Evolutionary conservation across 2,113 vertebrate species (phyloP), one percentile per base, ranked within the genome.

Genomic region (Brachypteracias leptosomus): DNA sequence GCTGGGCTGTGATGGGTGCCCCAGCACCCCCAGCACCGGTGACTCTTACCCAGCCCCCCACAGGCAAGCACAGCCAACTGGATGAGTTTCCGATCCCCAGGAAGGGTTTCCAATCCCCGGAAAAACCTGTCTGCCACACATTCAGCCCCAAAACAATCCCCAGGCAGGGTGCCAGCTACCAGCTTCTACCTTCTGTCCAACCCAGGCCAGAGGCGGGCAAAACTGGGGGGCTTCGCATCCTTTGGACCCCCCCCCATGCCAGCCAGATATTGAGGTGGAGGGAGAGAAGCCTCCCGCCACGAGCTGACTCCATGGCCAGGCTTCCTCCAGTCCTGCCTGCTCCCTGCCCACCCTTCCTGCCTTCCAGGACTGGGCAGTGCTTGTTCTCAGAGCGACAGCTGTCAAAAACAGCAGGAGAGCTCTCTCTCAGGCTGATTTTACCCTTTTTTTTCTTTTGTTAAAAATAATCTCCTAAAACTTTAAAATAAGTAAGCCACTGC

Each of bases 61-160:
- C 15, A 0, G 9, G 24, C 1, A 1, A 93, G 42, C 10, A 44
- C 1, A 0, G 65, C 0, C 0, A 24, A 78, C 42, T 28, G 51
- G 79, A 96, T 95, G 16, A 54, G 17, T 16, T 93, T 95, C 78
- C 84, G 81, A 79, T 91, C 88, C 72, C 95, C 66, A 49, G 66
- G 66, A 68, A 96, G 12, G 61, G 15, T 16, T 93, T 95, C 84
- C 78, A 84, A 87, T 92, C 89, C 75, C 94, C 72, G 75, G 90
- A 95, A 97, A 93, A 82, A 35, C 61, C 49, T 28, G 8, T 51
- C 91, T 86, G 62, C 88, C 68, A 68, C 68, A 90, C 88, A 95
- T 96, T 97, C 88, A 85, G 66, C 81, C 92, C 88, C 80, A n/a
- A 89, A 96, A 97, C 97, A 97, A 97, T 97, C 94, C 88, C 40